Evolutionary conservation across 1,140 invertebrate genomes (phyloP), one percentile per base, ranked within the genome.

Genomic region (Ips nitidus): DNA sequence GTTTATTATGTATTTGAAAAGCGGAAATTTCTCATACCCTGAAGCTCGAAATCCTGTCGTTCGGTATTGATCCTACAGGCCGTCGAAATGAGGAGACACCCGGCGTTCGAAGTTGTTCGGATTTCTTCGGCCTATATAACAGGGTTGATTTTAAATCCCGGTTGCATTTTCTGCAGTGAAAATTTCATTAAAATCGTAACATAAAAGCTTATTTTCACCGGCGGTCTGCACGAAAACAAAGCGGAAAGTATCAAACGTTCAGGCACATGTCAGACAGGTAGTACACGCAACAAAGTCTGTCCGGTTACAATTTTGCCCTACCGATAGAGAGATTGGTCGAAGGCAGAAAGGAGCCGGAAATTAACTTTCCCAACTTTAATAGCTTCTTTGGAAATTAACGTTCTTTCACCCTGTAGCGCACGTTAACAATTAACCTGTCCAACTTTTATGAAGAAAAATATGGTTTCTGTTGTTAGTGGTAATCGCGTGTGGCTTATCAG

Each of bases 291-390:
- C 45, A 64, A 64, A 52, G 50, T 64, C 4, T 36, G 41, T 61
- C 47, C 61, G 59, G 41, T 61, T 61, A 38, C 8, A 36, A 61
- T 61, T 61, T 61, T 64, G 50, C 61, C 61, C 41, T 50, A 36
- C 38, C 38, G 56, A 61, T 43, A 43, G 37, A 59, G 38, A 6
- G 59, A 47, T 22, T 47, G 50, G 45, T 41, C 22, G 37, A 66
- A 37, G 5, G 7, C n/a, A 57, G 53, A 56, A 66, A 66, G 43
- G 43, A 58, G 41, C 55, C 55, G 65, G 65, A 66, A 66, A 66
- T 66, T 66, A 66, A 66, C 65, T 66, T 66, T 66, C 47, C 42
- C 43, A 66, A 66, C 65, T 66, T 58, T 66, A 66, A 66, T 66
- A 66, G 65, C 42, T 66, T 59, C 65, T 59, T 66, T 66, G 5